Evolutionary conservation across 2,888 invertebrate genomes (phyloP), one percentile per base, ranked within the genome.

Genomic region (Cheilosia vulpina): DNA sequence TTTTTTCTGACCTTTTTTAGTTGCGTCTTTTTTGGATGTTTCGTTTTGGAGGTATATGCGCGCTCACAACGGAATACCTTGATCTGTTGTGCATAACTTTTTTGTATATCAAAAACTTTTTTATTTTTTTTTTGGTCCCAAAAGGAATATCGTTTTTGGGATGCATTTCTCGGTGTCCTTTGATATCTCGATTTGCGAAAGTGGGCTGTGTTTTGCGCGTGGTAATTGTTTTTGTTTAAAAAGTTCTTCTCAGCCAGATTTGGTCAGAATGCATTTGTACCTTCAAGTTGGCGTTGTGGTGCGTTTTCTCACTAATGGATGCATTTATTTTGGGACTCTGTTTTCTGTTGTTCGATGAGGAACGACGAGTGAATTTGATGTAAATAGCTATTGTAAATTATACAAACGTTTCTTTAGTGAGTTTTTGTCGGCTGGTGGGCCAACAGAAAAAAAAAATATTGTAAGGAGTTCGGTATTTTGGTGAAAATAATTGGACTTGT

Each of bases 141-240:
- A 53, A 63, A 76, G 45, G 58, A 69, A 69, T 68, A 55, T 76
- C 47, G 55, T 58, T 71, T 71, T 47, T 57, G 53, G 65, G 63
- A 62, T 72, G 69, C 69, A 80, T 75, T 84, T 75, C 80, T 84
- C 84, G 84, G 84, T 76, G 65, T 80, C 71, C 69, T 84, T 84
- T 84, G 84, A 84, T 73, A 76, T 53, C 24, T 47, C 27, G 62
- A 78, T 78, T 72, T 41, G 31, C 43, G 57, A 63, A 52, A 65
- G 69, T 58, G 53, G 62, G 43, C 45, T 47, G 45, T 57, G 15
- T 31, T n/a, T 60, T 63, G 34, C 38, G 72, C 58, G 82, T 72
- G 72, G 84, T 75, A 76, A 80, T 84, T 76, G 84, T 84, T 84
- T 80, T 84, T 84, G 69, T 80, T 84, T 80, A 62, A 73, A 68